These are phyloP conservation scores for Ammodytes dubius DNA, from an alignment of 2,113 vertebrate genomes.

Conservation along the genomic window DNA sequence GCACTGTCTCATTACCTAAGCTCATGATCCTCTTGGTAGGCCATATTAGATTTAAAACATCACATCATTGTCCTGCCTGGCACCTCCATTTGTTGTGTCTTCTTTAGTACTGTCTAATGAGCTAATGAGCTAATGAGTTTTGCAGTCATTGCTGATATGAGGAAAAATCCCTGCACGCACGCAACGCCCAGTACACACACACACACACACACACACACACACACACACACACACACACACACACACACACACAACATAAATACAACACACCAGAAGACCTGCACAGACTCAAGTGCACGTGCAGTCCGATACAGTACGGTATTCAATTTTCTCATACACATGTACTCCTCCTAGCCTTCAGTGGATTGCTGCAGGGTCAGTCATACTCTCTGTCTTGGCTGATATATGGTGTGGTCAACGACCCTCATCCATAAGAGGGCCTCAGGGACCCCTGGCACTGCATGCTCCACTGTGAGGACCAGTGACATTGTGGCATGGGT, in stretches of 20 bases:
- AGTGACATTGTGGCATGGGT: constrained; percentile 32
- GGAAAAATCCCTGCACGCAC: constrained; percentile 1
- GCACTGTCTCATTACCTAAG: constrained; percentile 37
- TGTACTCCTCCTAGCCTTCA: constrained; percentile 6
- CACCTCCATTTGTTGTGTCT: constrained; percentile 26
- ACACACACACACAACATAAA: background rate
- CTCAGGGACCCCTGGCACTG: constrained; percentile 29
- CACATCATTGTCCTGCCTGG: constrained; percentile 22
- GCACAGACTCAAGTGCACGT: background rate
- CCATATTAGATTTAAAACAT: constrained; percentile 27
- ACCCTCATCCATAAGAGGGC: constrained; percentile 51
- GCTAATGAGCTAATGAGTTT: background rate
- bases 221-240: background rate
- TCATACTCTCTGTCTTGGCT: constrained; percentile 58
- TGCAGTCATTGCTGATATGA: constrained; percentile 37
- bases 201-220: background rate
- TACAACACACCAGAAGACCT: background rate
- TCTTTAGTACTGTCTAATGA: background rate
- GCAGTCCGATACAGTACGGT: background rate
- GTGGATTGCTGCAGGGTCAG: constrained; percentile 34
- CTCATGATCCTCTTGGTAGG: constrained; percentile 28
- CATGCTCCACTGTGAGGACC: constrained; percentile 38
- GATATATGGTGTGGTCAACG: constrained; percentile 56
- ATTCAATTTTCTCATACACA: background rate
- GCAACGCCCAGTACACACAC: background rate